Base-by-base conservation (phyloP, 2,113 vertebrate species). In the Toxotes chatareus region DNA sequence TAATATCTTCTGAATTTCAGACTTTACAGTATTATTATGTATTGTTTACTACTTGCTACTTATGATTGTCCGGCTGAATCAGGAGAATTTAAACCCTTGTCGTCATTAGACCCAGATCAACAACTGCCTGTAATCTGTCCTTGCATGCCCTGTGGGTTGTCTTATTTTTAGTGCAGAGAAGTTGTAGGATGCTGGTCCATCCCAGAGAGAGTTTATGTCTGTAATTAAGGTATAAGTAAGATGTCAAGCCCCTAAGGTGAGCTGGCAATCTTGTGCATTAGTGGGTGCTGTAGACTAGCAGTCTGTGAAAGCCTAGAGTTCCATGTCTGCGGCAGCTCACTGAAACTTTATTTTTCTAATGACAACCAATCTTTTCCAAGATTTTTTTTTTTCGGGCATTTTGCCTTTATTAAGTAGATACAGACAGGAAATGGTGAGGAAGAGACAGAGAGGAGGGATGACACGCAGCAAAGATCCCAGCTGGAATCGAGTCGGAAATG, bases 81-180 rank as follows among this genome's bases (percentile, higher is more conserved):
- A 36, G 31, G 12, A 1, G 27, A 59, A 40, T 59, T 38, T 66
- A 21, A 59, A 16, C 31, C 49, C 4, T 59, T 70, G 53, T 19
- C 5, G 9, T 75, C 61, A 59, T 32, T 40, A 9, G 10, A 2
- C 63, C 23, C 44, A 55, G 55, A 36, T 57, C 55, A 67, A 23
- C 27, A 34, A 1, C 10, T 7, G 5, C 13, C 36, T 63, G 14
- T 69, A 70, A 74, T 78, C 46, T 66, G 59, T 74, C 21, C 16
- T 62, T 51, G 9, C 47, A 44, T 60, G 23, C n/a, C 2, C 5
- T 27, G 0, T 49, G 46, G 51, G 27, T 56, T 59, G 51, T 51
- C 21, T 73, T 82, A 53, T 74, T 83, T 75, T 75, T 27, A 82
- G 16, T 62, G 34, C 64, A 32, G 51, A 7, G 38, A 68, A 23